phyloP scores from a whole-genome alignment of 2,888 invertebrate species.

The Chelonus formosanus region DNA sequence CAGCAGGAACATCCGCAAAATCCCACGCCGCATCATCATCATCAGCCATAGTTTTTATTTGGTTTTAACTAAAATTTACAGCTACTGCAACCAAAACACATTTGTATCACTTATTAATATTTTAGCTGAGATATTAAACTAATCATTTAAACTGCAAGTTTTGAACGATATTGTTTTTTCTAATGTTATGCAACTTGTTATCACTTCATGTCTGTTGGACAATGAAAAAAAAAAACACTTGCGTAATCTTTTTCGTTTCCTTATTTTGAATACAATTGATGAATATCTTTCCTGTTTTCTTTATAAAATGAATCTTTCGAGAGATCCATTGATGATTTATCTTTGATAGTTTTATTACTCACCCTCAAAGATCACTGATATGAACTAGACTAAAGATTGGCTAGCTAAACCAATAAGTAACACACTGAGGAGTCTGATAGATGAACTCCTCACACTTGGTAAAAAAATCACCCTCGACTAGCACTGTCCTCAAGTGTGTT shows the following conservation, averaged over 20 bases:
- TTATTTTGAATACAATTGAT: neutral
- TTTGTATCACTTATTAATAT: conserved; percentile 5
- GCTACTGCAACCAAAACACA: neutral
- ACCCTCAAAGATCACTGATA: too few species aligned
- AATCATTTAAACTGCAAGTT: neutral
- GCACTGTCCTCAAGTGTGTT: conserved; percentile 12
- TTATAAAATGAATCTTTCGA: too few species aligned
- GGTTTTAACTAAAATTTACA: neutral
- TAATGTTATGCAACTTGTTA: conserved; percentile 5
- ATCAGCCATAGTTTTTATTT: conserved; percentile 34
- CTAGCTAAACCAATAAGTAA: neutral
- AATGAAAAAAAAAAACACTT: conserved; percentile 8
- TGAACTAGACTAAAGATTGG: too few species aligned
- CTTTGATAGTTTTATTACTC: too few species aligned
- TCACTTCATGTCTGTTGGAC: neutral
- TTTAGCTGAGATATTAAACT: neutral
- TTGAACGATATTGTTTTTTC: neutral
- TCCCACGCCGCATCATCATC: conserved; percentile 41
- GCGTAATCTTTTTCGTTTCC: conserved; percentile 11
- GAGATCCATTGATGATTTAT: too few species aligned
- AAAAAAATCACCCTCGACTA: conserved; percentile 27
- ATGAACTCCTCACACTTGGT: neutral
- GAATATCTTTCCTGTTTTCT: neutral
- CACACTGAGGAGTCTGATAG: neutral
- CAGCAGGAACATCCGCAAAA: conserved; percentile 53